These are phyloP conservation scores for Orthosia cruda DNA, from an alignment of 2,888 invertebrate species.

Conservation along the genomic window DNA sequence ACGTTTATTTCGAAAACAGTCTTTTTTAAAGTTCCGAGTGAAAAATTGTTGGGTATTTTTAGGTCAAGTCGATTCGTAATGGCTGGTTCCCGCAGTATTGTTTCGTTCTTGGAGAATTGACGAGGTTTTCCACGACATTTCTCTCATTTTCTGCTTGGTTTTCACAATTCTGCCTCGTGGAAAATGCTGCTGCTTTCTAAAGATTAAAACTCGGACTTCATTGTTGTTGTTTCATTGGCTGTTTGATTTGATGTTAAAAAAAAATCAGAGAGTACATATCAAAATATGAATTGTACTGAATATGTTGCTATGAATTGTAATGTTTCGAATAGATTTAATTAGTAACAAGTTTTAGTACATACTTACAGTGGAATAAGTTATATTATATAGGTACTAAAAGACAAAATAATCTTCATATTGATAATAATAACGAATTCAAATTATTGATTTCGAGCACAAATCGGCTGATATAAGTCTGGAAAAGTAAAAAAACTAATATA, in stretches of 20 bases:
- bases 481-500: constrained; percentile 8
- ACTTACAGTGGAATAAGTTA: no score
- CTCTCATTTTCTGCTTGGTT: constrained; percentile 45
- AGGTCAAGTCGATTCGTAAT: constrained; percentile 66
- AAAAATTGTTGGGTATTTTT: constrained; percentile 65
- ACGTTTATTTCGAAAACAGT: constrained; percentile 58
- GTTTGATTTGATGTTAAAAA: background rate
- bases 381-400: no score
- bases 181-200: constrained; percentile 16
- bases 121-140: constrained; percentile 53
- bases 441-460: background rate
- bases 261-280: no score
- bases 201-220: background rate
- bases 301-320: no score
- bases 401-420: no score
- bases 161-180: constrained; percentile 35
- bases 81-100: constrained; percentile 56
- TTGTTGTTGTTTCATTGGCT: background rate
- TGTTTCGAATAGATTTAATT: no score
- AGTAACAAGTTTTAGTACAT: no score
- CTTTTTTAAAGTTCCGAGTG: constrained; percentile 65
- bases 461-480: background rate
- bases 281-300: no score
- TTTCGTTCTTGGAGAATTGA: constrained; percentile 59
- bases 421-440: no score